Base-by-base conservation (phyloP, 2,797 vertebrate genomes). In the Pseudomugil tenellus region DNA sequence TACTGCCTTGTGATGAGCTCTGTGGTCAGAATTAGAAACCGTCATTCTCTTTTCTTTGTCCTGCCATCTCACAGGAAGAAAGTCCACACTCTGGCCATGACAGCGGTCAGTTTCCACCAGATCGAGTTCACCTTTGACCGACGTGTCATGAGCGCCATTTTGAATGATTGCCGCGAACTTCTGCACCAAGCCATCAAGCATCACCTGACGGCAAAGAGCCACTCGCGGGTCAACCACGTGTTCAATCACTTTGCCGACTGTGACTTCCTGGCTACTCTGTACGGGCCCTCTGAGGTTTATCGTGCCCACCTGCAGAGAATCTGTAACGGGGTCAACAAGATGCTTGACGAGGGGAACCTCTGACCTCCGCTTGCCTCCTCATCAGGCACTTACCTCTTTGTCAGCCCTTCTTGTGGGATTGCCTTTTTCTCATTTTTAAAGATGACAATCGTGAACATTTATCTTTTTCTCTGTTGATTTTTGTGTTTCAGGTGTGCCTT, bases 111-210 rank as follows among this genome's bases (percentile, higher is more conserved):
- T 81, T 99, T 99, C 94, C 92, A 96, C 90, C 97, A 98, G 92
- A 96, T 99, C 43, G 97, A 96, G 90, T 99, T 99, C 93, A 98
- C 97, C 85, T 99, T 99, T 0, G 97, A 99, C 94, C 94, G 97
- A 2, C 94, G 96, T 4, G 94, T 99, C 69, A 95, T 99, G 95
- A 94, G 96, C 19, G 43, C 91, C 8, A 94, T 94, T 13, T 91
- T 99, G 21, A 96, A 92, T 0, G 97, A 98, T 81, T 99, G 97
- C 85, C 91, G 96, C 0, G 97, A 98, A 61, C 94, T 99, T 64
- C 94, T 99, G 74, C 97, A 96, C 90, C 95, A 97, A 88, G 96
- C 95, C 0, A 93, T 96, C 83, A 96, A 94, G 11, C 92, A 94
- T 0, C 97, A 98, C 91, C 94, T 99, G 76, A 97, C 96, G 0